Evolutionary conservation across 2,888 invertebrate species (phyloP).

Genomic region (Candidula unifasciata): DNA sequence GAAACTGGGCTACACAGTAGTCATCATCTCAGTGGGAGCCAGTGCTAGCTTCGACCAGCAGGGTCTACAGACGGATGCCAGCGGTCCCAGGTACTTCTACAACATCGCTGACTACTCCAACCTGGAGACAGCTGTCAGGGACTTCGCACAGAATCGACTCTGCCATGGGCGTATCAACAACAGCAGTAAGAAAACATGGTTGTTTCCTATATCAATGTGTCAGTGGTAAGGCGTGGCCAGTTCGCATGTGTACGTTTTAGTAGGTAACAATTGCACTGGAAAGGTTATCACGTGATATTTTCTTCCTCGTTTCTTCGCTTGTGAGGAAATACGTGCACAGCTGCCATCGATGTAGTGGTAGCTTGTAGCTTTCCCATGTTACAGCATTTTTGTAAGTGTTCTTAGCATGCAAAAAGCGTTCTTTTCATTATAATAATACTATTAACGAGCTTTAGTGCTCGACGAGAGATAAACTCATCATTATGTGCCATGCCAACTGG

Average conservation of each 20-base stretch:
- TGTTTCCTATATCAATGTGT: neutral
- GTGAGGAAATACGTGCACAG: too few species aligned
- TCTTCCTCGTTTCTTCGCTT: too few species aligned
- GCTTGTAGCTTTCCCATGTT: neutral
- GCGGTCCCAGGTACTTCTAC: constrained; percentile 23
- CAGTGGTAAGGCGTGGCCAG: neutral
- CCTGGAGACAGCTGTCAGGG: constrained; percentile 11
- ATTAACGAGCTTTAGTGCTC: too few species aligned
- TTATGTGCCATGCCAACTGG: too few species aligned
- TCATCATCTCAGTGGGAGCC: neutral
- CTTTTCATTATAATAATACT: neutral
- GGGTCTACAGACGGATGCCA: neutral
- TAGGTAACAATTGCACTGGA: too few species aligned
- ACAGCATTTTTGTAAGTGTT: neutral
- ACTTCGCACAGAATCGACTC: constrained; percentile 38
- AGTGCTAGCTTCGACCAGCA: neutral
- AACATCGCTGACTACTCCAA: neutral
- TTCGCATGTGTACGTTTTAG: too few species aligned
- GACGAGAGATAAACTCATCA: too few species aligned
- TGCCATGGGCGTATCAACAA: constrained; percentile 11
- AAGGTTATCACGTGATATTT: too few species aligned
- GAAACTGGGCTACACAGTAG: constrained; percentile 30
- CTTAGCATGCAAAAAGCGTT: too few species aligned
- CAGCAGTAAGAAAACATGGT: neutral
- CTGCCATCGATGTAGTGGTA: too few species aligned